Base-by-base conservation (phyloP, 2,888 invertebrate genomes). In the Pseudococcus jackbeardsleyi region DNA sequence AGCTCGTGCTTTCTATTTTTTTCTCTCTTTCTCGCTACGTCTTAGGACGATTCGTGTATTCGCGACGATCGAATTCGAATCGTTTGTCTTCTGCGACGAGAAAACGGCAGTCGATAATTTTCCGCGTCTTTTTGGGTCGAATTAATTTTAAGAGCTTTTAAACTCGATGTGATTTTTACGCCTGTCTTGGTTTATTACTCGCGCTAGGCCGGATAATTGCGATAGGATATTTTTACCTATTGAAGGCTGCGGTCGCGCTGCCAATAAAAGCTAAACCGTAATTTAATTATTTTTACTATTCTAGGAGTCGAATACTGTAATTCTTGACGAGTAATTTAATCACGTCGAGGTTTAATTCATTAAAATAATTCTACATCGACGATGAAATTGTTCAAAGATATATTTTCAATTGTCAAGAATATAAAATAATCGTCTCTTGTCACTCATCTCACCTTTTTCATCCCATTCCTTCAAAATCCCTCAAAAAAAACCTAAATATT, bases 81-180 rank as follows among this genome's bases (percentile, higher is more conserved):
- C 19, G 59, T 59, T 59, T n/a, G 15, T 50, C 4, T 15, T 50
- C 8, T 50, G 11, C 15, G 48, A 59, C 0, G n/a, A 59, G 59
- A 59, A 59, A 42, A 59, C 59, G 59, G 59, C 8, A 59, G 59
- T 59, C 59, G 17, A 59, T 59, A 59, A 59, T 59, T 59, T 59
- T 59, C 59, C n/a, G n/a, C 59, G 59, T 59, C 59, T 59, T 59
- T 59, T 59, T 19, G 48, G 15, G 11, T 50, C 48, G 48, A 50
- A 50, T 59, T 59, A 59, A n/a, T 59, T 59, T 59, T 59, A 59
- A 59, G 59, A 59, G 59, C 59, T 59, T 59, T 59, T 59, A 50
- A 50, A 50, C 17, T 50, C 50, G 50, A 59, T 59, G n/a, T 59
- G 59, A 59, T 59, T 59, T 59, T 59, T 59, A 59, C 59, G 59